These are phyloP conservation scores for Temnothorax curvispinosus DNA, from an alignment of 1,140 invertebrate genomes.

Conservation along the genomic window DNA sequence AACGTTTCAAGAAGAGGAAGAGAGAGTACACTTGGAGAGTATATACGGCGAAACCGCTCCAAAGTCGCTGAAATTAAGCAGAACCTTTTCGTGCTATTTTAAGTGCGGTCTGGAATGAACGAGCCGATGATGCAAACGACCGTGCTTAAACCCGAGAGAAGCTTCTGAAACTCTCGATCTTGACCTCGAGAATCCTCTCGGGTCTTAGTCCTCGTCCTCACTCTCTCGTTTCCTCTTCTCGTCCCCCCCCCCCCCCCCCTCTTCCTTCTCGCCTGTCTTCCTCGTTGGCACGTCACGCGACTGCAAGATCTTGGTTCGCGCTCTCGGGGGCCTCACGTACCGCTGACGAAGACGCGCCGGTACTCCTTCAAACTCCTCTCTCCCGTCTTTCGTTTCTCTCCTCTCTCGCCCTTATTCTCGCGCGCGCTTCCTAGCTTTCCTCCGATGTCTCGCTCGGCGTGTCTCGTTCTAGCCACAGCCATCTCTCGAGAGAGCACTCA, in stretches of 20 bases:
- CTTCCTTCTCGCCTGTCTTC: conserved; percentile 48
- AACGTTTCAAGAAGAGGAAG: background rate
- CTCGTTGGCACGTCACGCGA: conserved; percentile 77
- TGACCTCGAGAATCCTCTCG: conserved; percentile 76
- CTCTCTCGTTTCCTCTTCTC: conserved; percentile 63
- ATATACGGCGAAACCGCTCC: conserved; percentile 9
- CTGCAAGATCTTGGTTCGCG: conserved; percentile 69
- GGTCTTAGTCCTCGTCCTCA: conserved; percentile 68
- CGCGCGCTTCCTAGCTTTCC: conserved; percentile 66
- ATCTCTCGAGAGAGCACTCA: conserved; percentile 80
- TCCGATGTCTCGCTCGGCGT: conserved; percentile 81
- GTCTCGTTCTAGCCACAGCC: conserved; percentile 69
- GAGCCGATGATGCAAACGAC: conserved; percentile 73
- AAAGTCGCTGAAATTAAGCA: conserved; percentile 48
- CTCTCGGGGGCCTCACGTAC: conserved; percentile 73
- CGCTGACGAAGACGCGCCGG: conserved; percentile 84
- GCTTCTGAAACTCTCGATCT: conserved; percentile 73
- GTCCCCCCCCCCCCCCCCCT: conserved; percentile 45
- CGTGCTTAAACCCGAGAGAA: conserved; percentile 70
- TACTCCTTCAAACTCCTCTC: conserved; percentile 72
- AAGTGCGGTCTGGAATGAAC: conserved; percentile 57
- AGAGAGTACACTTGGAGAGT: background rate
- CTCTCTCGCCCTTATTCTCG: conserved; percentile 62
- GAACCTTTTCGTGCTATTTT: conserved; percentile 61
- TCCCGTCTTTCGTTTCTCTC: conserved; percentile 70